Conservation (phyloP, 1,140 invertebrate genomes). For the Dreissena polymorpha region DNA sequence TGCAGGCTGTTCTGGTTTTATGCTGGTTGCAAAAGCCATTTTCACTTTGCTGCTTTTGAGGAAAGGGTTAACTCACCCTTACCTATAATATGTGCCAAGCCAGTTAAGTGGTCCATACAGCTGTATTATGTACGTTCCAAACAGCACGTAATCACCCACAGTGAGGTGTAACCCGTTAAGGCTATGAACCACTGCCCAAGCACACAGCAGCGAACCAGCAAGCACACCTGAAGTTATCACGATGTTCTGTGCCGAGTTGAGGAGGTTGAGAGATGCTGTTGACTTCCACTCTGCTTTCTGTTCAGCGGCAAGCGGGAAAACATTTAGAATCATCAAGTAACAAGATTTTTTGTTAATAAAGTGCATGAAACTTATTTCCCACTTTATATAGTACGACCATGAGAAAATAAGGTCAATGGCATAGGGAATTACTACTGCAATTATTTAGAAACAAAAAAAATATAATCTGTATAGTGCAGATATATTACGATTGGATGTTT, state of each 20-base stretch:
- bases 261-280: slow-evolving; percentile 90
- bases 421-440: no score
- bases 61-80: slow-evolving; percentile 53
- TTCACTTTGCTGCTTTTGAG: no score
- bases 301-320: slow-evolving; percentile 60
- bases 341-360: no score
- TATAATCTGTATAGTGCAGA: no score
- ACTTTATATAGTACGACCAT: no score
- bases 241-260: slow-evolving; percentile 94
- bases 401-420: no score
- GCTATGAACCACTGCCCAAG: slow-evolving; percentile 84
- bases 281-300: slow-evolving; percentile 93
- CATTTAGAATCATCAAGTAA: no score
- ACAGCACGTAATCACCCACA: slow-evolving; percentile 96
- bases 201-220: slow-evolving; percentile 92
- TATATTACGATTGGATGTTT: no score
- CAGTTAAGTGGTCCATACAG: slow-evolving; percentile 98
- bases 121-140: slow-evolving; percentile 96
- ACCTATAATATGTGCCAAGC: slow-evolving; percentile 99
- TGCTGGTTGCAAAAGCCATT: no score
- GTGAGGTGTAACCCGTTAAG: slow-evolving; percentile 83
- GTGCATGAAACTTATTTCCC: no score
- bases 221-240: slow-evolving; percentile 93
- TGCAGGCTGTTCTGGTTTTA: no score
- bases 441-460: no score